Percentiles rank a stretch among this genome's conserved stretches.
Conservation (phyloP, 2,888 invertebrate species). For the Ceriagrion tenellum region DNA sequence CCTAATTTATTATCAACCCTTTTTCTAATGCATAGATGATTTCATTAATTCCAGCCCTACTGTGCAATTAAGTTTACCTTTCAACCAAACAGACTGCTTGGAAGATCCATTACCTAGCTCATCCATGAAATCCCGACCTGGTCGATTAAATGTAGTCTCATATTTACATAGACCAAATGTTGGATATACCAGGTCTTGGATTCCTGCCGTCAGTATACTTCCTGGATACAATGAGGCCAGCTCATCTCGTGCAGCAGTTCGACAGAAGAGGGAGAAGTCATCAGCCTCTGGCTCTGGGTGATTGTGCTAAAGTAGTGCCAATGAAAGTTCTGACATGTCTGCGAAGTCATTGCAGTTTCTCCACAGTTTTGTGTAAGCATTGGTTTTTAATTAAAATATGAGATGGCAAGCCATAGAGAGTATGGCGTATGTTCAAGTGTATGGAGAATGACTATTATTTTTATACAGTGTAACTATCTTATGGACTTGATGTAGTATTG, state of each 20-base stretch:
- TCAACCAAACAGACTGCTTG: slow-evolving; percentile 40
- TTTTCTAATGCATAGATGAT: background rate
- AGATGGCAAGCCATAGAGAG: too few species aligned
- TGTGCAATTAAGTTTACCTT: slow-evolving; percentile 61
- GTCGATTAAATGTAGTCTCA: slow-evolving; percentile 53
- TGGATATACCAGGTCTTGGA: slow-evolving; percentile 51
- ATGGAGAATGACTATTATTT: too few species aligned
- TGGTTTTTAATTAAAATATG: background rate
- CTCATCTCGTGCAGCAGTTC: slow-evolving; percentile 21
- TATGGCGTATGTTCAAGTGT: too few species aligned
- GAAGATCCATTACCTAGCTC: slow-evolving; percentile 27
- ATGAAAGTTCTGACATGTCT: background rate
- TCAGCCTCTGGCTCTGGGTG: slow-evolving; percentile 53
- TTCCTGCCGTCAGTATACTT: slow-evolving; percentile 58
- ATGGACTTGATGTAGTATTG: too few species aligned
- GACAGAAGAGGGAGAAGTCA: slow-evolving; percentile 54
- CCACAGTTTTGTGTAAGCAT: background rate
- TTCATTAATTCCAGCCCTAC: slow-evolving; percentile 44
- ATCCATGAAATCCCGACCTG: slow-evolving; percentile 26
- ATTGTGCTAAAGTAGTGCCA: background rate
- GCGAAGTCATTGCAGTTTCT: background rate
- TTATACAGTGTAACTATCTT: too few species aligned
- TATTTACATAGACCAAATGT: slow-evolving; percentile 58
- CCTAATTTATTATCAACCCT: background rate
- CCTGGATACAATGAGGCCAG: slow-evolving; percentile 41